These are phyloP conservation scores for Notiomystis cincta DNA, from an alignment of 2,113 vertebrate species.

Conservation along the genomic window DNA sequence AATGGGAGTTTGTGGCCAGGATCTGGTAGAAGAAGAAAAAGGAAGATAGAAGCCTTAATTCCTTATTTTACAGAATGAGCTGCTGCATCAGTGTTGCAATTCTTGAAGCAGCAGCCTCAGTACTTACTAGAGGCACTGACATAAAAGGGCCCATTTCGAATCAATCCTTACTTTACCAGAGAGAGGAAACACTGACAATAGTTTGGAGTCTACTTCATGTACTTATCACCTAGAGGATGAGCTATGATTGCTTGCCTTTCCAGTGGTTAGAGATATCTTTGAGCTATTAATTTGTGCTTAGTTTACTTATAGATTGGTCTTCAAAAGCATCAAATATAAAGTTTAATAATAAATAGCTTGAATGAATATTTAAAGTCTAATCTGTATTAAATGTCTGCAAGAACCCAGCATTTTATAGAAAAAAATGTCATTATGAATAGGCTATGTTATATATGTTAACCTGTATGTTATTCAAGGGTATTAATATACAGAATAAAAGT, in stretches of 20 bases:
- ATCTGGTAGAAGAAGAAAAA: background rate
- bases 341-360: background rate
- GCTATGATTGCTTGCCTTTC: background rate
- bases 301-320: background rate
- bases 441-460: background rate
- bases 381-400: background rate
- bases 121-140: background rate
- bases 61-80: background rate
- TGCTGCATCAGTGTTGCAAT: background rate
- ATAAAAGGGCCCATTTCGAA: background rate
- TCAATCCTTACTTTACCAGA: background rate
- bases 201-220: background rate
- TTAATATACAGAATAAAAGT: background rate
- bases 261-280: background rate
- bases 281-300: background rate
- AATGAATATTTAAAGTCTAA: background rate
- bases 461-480: background rate
- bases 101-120: background rate
- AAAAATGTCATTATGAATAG: background rate
- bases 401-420: background rate
- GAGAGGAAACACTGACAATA: background rate
- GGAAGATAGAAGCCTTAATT: background rate
- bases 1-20: background rate
- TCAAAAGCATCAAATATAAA: background rate
- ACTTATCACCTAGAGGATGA: background rate